These are phyloP conservation scores for Drosophila oshimai DNA, from an alignment of 1,140 invertebrate genomes.

Conservation along the genomic window DNA sequence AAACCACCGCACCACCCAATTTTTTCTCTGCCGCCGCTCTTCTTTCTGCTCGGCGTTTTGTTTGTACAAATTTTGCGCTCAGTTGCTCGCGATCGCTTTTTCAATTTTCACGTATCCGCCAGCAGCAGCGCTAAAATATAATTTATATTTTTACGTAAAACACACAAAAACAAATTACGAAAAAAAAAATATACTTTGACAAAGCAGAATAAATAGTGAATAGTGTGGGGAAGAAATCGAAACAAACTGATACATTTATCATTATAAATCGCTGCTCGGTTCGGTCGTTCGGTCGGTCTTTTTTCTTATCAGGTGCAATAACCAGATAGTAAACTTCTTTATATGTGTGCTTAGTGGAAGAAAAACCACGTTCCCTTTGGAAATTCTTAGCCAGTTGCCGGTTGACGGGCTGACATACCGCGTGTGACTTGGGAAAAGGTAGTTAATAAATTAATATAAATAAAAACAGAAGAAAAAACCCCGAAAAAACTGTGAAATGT, in stretches of 20 bases:
- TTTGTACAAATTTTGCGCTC: constrained; percentile 77
- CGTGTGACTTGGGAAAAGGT: constrained; percentile 35
- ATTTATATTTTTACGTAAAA: constrained; percentile 4
- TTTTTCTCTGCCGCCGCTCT: constrained; percentile 24
- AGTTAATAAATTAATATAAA: constrained; percentile 2
- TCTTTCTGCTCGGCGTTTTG: constrained; percentile 44
- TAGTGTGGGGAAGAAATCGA: constrained; percentile 29
- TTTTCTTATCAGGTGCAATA: constrained; percentile 42
- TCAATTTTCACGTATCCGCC: constrained; percentile 75
- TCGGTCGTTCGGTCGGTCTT: not conserved
- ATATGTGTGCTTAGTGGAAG: constrained; percentile 13
- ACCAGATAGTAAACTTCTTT: constrained; percentile 16
- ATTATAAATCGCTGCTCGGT: constrained; percentile 17
- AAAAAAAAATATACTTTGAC: not conserved
- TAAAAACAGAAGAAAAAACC: not conserved
- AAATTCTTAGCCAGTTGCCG: constrained; percentile 35
- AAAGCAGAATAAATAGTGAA: constrained; percentile 23
- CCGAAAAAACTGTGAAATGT: not conserved
- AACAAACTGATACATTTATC: constrained; percentile 49
- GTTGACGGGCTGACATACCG: constrained; percentile 17
- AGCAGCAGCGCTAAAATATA: constrained; percentile 17
- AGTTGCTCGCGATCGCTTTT: constrained; percentile 81
- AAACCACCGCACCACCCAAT: constrained; percentile 2
- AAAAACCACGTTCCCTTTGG: constrained; percentile 30
- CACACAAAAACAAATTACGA: constrained; percentile 11